Conservation (phyloP, 2,797 vertebrate species). For the Lepus townsendii region DNA sequence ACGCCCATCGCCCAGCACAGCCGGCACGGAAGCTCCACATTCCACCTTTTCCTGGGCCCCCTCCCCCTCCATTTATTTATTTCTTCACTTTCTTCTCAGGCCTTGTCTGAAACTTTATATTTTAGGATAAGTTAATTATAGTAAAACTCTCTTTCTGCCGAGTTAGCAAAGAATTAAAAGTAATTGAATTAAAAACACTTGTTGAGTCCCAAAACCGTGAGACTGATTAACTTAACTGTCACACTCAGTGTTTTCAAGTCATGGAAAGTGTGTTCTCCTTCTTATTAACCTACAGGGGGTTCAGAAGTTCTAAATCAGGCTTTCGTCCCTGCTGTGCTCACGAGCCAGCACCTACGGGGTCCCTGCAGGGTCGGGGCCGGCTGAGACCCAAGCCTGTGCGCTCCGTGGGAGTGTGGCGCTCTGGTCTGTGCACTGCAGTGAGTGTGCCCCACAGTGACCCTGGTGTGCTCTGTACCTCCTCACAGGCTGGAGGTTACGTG, state of each 20-base stretch:
- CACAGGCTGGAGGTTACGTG: rapidly evolving
- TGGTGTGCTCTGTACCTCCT: background rate
- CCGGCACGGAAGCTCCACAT: background rate
- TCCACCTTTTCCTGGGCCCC: too few relatives aligned
- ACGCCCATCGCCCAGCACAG: rapidly evolving
- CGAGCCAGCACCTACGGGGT: background rate
- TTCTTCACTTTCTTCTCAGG: background rate
- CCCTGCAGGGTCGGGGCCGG: background rate
- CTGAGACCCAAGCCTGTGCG: rapidly evolving
- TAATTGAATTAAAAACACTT: slow-evolving; percentile 67
- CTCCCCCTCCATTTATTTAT: background rate
- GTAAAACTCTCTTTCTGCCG: slow-evolving; percentile 52
- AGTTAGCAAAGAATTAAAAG: slow-evolving; percentile 56
- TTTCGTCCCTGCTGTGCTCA: background rate
- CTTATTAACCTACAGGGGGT: slow-evolving; percentile 51
- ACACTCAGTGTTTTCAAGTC: slow-evolving; percentile 46
- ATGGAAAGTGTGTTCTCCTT: background rate
- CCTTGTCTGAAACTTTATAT: slow-evolving; percentile 4
- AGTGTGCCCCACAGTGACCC: background rate
- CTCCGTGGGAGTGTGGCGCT: too few relatives aligned
- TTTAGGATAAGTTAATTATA: slow-evolving; percentile 57
- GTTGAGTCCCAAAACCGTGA: background rate
- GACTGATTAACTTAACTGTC: slow-evolving; percentile 21
- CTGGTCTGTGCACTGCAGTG: background rate
- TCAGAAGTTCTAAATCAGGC: background rate